Evolutionary conservation across 2,797 vertebrate species (phyloP), one percentile per base, ranked within the genome.

Genomic region (Rhyacichthys aspro): DNA sequence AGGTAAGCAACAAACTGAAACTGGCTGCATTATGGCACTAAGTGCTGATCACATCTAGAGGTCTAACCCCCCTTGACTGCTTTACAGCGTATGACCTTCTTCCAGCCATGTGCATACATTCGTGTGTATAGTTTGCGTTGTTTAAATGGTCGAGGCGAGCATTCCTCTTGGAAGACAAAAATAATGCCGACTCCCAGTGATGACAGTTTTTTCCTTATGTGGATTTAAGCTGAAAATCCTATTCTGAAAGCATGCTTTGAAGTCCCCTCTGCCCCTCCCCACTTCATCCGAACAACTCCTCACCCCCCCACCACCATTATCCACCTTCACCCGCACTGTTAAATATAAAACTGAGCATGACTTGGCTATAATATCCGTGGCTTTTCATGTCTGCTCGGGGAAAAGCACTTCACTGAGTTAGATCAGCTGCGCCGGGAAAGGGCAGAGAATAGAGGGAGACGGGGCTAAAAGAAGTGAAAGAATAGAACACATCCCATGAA

Each of bases 181-280:
- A 86, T 81, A 78, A 78, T 61, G 73, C 63, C 32, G 41, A 54
- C 74, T 76, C 68, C 48, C 67, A 76, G 78, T 80, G 82, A 89
- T 88, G 89, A 91, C 85, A 76, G 59, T 79, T 85, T 85, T 83
- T 84, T 83, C 60, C 78, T 72, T 86, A 79, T 90, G 85, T 89
- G 86, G 78, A 82, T 86, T 88, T 91, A 89, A 88, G 89, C 87
- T 76, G 75, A 88, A 90, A 92, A 90, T 88, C 88, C 87, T 78
- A 79, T 86, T 88, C 77, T 85, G 82, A 81, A 86, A 85, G 82
- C 79, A 80, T 79, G 73, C 89, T 92, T 91, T 92, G 90, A 91
- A 85, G 90, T 90, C 67, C 61, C 55, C 49, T 52, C 70, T 58
- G 61, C 80, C 59, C 70, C 78, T 66, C 79, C 68, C 74, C 50